Evolutionary conservation across 2,797 vertebrate genomes (phyloP), one percentile per base, ranked within the genome.

Genomic region (Tragelaphus oryx): DNA sequence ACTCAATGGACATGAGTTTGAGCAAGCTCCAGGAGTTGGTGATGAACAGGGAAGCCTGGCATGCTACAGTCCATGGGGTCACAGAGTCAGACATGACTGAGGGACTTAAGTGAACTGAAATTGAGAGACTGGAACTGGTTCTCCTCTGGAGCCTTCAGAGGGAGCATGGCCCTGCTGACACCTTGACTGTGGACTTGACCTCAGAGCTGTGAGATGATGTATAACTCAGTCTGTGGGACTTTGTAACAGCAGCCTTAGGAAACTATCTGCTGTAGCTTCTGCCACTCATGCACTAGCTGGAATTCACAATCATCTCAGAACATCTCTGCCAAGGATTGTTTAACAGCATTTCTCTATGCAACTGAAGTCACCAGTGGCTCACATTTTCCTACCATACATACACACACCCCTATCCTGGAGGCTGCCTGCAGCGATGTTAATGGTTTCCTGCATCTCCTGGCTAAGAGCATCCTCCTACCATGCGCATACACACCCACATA

Each of bases 241-340:
- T 55, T 60, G 9, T 75, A 5, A 50, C 3, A 50, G 5, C 17
- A 60, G 22, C 41, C 41, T 26, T 57, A 33, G 68, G 62, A 65
- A 65, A 22, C n/a, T n/a, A 55, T 22, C 26, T 50, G 52, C 60
- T 1, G n/a, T 12, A 20, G 52, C 54, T 80, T 71, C 75, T n/a
- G n/a, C n/a, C 17, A 11, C 8, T 4, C 18, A 28, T 28, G 14
- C 17, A 1, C 26, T 44, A 2, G 9, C 33, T 37, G 18, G 48
- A n/a, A 68, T 8, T 33, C 30, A 24, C 0, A 8, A 13, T 41
- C 60, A 1, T 0, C 37, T 68, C 0, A 0, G 44, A 50, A 60
- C 8, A 37, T 6, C 14, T 52, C 76, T 65, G 16, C 13, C 55
- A 54, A 60, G 24, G 8, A 7, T 11, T 7, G 4, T 13, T 30